A percentile compares a stretch with the other conserved stretches of the same genome.
Conservation (phyloP, 1,140 invertebrate genomes). For the Listronotus oregonensis region DNA sequence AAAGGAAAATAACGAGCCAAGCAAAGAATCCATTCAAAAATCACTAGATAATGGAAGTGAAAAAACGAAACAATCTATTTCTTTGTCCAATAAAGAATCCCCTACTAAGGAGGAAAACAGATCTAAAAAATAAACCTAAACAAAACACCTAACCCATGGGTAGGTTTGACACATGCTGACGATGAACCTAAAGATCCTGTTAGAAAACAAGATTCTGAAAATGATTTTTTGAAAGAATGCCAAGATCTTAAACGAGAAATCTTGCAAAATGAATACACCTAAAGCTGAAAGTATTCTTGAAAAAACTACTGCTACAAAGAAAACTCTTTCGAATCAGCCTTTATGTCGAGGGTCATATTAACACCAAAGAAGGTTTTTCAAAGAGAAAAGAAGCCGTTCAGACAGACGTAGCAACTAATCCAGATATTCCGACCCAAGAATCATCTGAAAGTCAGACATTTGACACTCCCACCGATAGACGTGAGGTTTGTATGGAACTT, state of each 20-base stretch:
- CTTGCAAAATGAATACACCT: too few species aligned
- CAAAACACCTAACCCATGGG: background rate
- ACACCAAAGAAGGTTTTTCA: background rate
- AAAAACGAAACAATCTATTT: too few species aligned
- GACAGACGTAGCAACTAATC: background rate
- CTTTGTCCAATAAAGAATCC: too few species aligned
- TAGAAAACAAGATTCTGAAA: background rate
- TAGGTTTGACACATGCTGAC: background rate
- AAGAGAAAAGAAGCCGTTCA: background rate
- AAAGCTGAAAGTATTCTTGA: background rate
- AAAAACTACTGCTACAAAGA: background rate
- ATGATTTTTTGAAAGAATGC: constrained; percentile 35
- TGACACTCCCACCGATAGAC: constrained; percentile 7
- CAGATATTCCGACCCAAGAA: background rate
- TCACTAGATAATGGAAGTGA: too few species aligned
- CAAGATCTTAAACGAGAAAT: too few species aligned
- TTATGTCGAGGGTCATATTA: background rate
- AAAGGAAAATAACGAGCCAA: too few species aligned
- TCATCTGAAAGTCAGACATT: background rate
- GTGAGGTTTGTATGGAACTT: background rate
- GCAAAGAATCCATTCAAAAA: too few species aligned
- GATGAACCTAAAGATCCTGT: background rate
- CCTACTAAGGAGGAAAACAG: too few species aligned
- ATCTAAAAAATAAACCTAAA: background rate
- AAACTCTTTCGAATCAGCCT: background rate